Evolutionary conservation across 2,113 vertebrate genomes (phyloP).

Genomic region (Silurus glanis): DNA sequence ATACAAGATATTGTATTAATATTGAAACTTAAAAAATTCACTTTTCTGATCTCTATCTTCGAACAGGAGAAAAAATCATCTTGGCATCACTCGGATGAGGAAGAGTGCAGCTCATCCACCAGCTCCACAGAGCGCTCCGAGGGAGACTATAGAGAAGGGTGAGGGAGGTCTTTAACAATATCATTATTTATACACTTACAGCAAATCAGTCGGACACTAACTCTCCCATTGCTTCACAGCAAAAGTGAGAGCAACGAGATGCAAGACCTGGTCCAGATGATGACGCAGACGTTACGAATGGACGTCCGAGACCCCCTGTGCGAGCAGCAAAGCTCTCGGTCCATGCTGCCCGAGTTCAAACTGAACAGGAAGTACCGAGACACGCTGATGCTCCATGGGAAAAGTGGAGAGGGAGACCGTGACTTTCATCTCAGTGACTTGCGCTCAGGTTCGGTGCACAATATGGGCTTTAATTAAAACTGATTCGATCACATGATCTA

Average conservation of each 20-base stretch:
- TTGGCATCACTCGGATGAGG: conserved; percentile 76
- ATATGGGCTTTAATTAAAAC: neutral
- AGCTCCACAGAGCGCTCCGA: conserved; percentile 92
- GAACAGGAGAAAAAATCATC: conserved; percentile 55
- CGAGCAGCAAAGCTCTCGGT: conserved; percentile 52
- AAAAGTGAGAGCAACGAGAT: conserved; percentile 82
- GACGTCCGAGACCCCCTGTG: conserved; percentile 72
- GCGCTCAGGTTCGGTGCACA: conserved; percentile 70
- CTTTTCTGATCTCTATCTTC: conserved; percentile 26
- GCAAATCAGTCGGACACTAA: neutral
- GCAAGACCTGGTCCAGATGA: conserved; percentile 89
- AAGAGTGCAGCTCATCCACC: conserved; percentile 88
- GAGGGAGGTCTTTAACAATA: conserved; percentile 33
- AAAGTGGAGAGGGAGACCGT: conserved; percentile 72
- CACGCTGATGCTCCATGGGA: conserved; percentile 91
- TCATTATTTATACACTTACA: neutral
- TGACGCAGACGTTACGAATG: conserved; percentile 90
- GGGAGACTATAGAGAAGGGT: conserved; percentile 84
- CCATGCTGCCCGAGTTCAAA: conserved; percentile 79
- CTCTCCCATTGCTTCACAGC: conserved; percentile 61
- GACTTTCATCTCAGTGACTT: conserved; percentile 77
- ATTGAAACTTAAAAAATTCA: neutral
- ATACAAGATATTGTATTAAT: neutral
- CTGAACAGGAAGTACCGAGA: conserved; percentile 86
- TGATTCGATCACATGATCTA: neutral